A percentile compares a stretch with the other conserved stretches of the same genome.
Evolutionary conservation across 2,797 vertebrate species (phyloP).

Genomic region (Gallirallus australis): DNA sequence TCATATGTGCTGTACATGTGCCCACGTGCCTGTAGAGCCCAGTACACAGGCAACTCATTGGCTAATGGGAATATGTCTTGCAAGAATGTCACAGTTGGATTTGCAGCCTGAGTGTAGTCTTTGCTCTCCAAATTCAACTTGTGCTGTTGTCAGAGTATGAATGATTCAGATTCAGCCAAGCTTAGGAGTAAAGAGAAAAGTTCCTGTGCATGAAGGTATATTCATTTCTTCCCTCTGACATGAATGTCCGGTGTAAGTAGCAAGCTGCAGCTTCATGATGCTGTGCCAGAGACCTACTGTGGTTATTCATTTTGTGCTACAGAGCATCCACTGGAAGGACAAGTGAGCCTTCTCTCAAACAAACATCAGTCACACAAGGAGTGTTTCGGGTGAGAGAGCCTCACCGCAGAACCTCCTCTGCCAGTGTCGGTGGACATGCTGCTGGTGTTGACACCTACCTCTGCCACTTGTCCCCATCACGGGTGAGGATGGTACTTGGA

Average conservation of each 20-base stretch:
- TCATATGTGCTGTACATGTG: background rate
- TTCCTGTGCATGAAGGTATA: background rate
- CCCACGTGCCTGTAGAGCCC: fast-evolving
- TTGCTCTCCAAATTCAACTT: background rate
- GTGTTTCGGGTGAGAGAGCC: background rate
- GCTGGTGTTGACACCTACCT: background rate
- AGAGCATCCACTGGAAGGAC: background rate
- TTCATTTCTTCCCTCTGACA: background rate
- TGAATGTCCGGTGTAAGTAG: background rate
- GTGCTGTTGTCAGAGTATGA: background rate
- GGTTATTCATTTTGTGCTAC: background rate
- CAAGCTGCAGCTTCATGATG: background rate
- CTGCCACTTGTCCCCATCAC: fast-evolving
- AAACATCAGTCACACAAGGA: background rate
- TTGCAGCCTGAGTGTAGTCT: background rate
- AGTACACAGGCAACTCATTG: background rate
- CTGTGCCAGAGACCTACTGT: background rate
- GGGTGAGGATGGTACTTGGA: fast-evolving
- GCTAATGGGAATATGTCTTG: background rate
- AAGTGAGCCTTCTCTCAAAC: background rate
- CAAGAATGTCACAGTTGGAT: background rate
- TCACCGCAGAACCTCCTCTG: background rate
- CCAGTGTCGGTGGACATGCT: background rate
- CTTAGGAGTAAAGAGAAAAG: background rate
- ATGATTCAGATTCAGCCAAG: background rate